Conservation (phyloP, 1,140 invertebrate genomes). For the Drosophila mauritiana region DNA sequence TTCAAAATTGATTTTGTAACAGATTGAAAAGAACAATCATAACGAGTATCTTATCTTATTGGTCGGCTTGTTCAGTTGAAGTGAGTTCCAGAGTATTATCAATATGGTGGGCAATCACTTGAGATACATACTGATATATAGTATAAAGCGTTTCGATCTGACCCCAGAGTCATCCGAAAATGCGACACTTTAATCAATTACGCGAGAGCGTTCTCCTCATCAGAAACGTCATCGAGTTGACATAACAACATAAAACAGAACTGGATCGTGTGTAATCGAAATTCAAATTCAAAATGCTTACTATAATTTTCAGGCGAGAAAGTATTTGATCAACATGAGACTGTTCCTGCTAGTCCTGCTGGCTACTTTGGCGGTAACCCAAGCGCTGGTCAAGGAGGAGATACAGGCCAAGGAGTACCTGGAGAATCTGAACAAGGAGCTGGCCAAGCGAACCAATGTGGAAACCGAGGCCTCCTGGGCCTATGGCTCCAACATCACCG, state of each 20-base stretch:
- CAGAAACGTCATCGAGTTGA: conserved; percentile 31
- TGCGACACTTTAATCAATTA: conserved; percentile 54
- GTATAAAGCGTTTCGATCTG: conserved; percentile 25
- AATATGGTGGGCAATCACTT: conserved; percentile 7
- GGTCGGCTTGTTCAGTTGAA: conserved; percentile 1
- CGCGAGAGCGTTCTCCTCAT: conserved; percentile 16
- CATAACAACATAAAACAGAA: conserved; percentile 15
- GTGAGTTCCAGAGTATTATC: conserved; percentile 1
- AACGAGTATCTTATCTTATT: conserved; percentile 17
- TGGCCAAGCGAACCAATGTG: conserved; percentile 86
- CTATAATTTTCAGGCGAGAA: conserved; percentile 46
- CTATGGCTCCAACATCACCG: conserved; percentile 91
- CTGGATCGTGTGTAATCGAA: conserved; percentile 37
- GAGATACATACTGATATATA: background rate
- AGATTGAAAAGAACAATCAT: conserved; percentile 6
- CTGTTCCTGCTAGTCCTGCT: conserved; percentile 59
- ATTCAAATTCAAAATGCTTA: conserved; percentile 30
- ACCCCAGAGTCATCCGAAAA: conserved; percentile 44
- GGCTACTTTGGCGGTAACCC: conserved; percentile 68
- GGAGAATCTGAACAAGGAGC: conserved; percentile 86
- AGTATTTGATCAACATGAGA: conserved; percentile 59
- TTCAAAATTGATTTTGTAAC: conserved; percentile 11
- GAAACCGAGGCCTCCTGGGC: conserved; percentile 87
- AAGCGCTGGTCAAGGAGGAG: conserved; percentile 85
- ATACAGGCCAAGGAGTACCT: conserved; percentile 87